phyloP scores from a whole-genome alignment of 92 coral and sea anemone species.

The Hydrozoanthus gracilis region DNA sequence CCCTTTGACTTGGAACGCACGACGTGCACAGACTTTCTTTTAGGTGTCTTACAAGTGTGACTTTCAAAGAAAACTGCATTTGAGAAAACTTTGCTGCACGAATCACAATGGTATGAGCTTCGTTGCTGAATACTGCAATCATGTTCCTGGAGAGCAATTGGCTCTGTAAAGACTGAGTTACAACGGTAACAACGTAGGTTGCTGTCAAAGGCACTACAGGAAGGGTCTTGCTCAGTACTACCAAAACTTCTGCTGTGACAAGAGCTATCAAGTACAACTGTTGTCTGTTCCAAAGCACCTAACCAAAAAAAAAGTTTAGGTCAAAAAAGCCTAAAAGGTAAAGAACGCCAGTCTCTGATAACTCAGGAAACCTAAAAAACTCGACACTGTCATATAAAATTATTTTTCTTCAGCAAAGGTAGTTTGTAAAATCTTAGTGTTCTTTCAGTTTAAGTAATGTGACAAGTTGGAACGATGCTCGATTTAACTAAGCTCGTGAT shows the following conservation, averaged over 20 bases:
- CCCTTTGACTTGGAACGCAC: neutral
- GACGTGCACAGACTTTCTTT: neutral
- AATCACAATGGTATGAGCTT: neutral
- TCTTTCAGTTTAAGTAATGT: no score
- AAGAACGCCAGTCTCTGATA: no score
- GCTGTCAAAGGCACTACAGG: neutral
- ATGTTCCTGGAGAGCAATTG: constrained; percentile 16
- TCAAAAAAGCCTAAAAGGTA: no score
- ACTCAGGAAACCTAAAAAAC: no score
- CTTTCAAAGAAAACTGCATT: neutral
- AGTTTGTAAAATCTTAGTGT: no score
- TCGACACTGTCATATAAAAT: no score
- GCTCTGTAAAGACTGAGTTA: neutral
- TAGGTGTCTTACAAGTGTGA: neutral
- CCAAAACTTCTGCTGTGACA: neutral
- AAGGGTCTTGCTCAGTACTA: neutral
- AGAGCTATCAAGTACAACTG: neutral
- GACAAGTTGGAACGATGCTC: no score
- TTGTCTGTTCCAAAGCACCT: neutral
- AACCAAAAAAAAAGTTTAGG: neutral
- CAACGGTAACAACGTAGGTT: neutral
- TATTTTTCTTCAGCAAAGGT: no score
- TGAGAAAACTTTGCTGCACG: constrained; percentile 1
- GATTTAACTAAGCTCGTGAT: no score
- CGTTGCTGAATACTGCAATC: neutral